Evolutionary conservation across 1,140 invertebrate genomes (phyloP).

Genomic region (Rhopalosiphum padi): DNA sequence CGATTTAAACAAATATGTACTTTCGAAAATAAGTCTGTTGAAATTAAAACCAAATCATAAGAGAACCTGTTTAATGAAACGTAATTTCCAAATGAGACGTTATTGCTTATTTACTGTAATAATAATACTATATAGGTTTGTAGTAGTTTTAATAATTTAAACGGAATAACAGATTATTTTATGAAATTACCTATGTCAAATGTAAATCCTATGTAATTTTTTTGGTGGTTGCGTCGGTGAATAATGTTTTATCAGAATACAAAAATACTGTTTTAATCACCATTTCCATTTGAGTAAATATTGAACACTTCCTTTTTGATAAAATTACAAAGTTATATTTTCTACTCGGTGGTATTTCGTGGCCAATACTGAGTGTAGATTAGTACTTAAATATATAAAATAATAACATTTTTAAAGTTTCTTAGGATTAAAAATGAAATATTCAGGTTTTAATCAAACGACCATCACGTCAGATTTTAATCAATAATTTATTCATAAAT

Average conservation of each 20-base stretch:
- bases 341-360: background rate
- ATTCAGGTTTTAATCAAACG: background rate
- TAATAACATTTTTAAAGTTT: background rate
- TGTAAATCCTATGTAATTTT: background rate
- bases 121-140: background rate
- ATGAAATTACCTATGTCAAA: background rate
- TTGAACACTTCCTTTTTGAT: background rate
- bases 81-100: background rate
- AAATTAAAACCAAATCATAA: conserved; percentile 8
- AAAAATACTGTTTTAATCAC: background rate
- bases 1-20: conserved; percentile 7
- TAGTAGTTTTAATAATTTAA: conserved; percentile 11
- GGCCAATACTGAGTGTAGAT: background rate
- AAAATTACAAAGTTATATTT: background rate
- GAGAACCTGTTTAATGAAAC: background rate
- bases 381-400: background rate
- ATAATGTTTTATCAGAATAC: background rate
- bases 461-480: background rate
- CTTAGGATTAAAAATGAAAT: background rate
- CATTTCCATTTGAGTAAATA: background rate
- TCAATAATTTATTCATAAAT: conserved; percentile 20
- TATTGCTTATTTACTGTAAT: background rate
- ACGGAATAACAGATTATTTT: background rate
- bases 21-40: background rate
- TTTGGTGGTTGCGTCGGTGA: background rate